Evolutionary conservation across 1,140 invertebrate genomes (phyloP).

Genomic region (Drosophila rufa): DNA sequence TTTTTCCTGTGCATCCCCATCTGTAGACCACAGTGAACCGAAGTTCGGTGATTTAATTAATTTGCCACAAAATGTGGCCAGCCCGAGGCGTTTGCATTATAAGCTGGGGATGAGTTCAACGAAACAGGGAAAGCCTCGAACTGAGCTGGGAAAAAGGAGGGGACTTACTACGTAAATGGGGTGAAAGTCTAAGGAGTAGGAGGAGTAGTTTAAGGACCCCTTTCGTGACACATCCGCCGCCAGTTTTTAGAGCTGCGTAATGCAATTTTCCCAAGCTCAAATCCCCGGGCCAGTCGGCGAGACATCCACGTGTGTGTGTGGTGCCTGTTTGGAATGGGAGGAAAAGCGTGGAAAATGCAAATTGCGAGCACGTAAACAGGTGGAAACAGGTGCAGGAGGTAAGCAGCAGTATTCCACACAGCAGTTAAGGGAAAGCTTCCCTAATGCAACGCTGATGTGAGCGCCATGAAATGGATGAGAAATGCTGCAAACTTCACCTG

Average conservation of each 20-base stretch:
- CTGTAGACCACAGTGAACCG: conserved; percentile 2
- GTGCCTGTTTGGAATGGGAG: neutral
- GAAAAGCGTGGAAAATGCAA: conserved; percentile 45
- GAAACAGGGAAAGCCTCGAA: conserved; percentile 1
- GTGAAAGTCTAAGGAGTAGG: neutral
- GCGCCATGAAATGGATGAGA: conserved; percentile 13
- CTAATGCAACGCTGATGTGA: conserved; percentile 25
- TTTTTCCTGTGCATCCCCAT: conserved; percentile 9
- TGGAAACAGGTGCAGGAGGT: conserved; percentile 38
- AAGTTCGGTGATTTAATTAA: conserved; percentile 71
- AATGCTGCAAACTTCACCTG: neutral
- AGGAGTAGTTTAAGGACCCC: neutral
- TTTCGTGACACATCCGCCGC: conserved; percentile 55
- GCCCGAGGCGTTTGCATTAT: conserved; percentile 57
- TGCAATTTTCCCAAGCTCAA: conserved; percentile 58
- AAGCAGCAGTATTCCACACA: conserved; percentile 6
- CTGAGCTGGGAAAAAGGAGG: neutral
- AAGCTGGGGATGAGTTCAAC: conserved; percentile 39
- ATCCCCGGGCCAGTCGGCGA: conserved; percentile 23
- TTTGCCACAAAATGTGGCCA: conserved; percentile 76
- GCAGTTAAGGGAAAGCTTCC: conserved; percentile 32
- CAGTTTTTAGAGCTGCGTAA: conserved; percentile 48
- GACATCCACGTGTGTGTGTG: conserved; percentile 37
- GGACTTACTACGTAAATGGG: neutral
- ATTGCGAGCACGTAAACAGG: conserved; percentile 69